Conservation (phyloP, 2,888 invertebrate species). For the Melanotus villosus region DNA sequence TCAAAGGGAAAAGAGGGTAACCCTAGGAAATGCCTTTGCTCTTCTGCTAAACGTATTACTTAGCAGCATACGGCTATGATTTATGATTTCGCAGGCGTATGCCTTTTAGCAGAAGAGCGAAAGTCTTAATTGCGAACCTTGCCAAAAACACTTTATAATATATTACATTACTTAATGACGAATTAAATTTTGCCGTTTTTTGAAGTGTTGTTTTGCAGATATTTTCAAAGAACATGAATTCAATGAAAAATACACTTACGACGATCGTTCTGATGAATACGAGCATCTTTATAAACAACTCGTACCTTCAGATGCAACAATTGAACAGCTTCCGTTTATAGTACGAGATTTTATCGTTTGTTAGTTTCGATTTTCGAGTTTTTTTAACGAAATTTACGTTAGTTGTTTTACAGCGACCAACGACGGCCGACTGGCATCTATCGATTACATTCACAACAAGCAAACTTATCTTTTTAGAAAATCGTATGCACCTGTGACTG, state of each 20-base stretch:
- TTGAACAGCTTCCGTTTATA: slow-evolving; percentile 69
- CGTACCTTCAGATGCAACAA: slow-evolving; percentile 71
- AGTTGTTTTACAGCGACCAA: slow-evolving; percentile 66
- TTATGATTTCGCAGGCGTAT: no score
- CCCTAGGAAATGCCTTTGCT: no score
- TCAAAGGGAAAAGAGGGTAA: no score
- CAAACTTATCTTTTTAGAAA: slow-evolving; percentile 67
- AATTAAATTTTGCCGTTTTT: no score
- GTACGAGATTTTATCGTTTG: slow-evolving; percentile 73
- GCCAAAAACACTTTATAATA: no score
- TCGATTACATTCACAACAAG: slow-evolving; percentile 70
- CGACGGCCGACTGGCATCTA: slow-evolving; percentile 69
- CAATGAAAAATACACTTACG: neutral
- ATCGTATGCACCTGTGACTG: slow-evolving; percentile 63
- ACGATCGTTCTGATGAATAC: slow-evolving; percentile 58
- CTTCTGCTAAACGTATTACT: no score
- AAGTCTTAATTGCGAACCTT: no score
- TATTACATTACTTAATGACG: no score
- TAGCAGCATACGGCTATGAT: no score
- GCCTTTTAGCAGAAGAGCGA: no score
- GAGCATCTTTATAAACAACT: slow-evolving; percentile 57
- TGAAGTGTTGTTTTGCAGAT: neutral
- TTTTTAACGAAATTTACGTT: neutral
- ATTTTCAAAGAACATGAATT: neutral
- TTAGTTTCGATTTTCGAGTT: slow-evolving; percentile 62